Evolutionary conservation across 2,888 invertebrate species (phyloP), one percentile per base, ranked within the genome.

Genomic region (Tribolium freemani): DNA sequence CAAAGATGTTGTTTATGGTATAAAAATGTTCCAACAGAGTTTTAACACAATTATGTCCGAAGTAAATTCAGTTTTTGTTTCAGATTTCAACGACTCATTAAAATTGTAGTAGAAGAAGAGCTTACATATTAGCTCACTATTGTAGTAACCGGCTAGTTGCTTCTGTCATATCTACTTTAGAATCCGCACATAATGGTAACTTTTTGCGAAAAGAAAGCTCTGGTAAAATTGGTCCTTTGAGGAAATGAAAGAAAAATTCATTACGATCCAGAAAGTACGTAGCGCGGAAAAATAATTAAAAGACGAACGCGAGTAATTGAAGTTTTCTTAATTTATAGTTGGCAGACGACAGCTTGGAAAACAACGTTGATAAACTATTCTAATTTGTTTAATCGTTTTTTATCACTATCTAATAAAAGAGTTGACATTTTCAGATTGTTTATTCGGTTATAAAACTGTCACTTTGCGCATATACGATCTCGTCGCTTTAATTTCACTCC

Each of bases 271-370:
- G 26, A 50, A 30, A 31, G 10, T 13, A 11, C 46, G 3, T n/a
- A 61, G 11, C 16, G 13, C 21, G 63, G 48, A 60, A 58, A 60
- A 60, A 63, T 63, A 63, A 63, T 63, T 63, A 63, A 51, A 61
- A 63, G 51, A 48, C 46, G 30, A 51, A 48, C 26, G 31, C 3
- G 51, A 63, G 31, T 63, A 63, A 63, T 63, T 63, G 31, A 30
- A 30, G 31, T 51, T 61, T 61, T 51, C 63, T 31, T 63, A 48
- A 50, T 63, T 63, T 48, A 63, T 16, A 51, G 48, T 5, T 16
- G 10, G 20, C 60, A 50, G 48, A 61, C 31, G 45, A 48, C 60
- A 50, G 11, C 26, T 26, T 21, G 26, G 13, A 57, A 61, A 46
- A 61, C 60, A 48, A 11, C 26, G 13, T 21, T 61, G 60, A 46